Evolutionary conservation across 2,888 invertebrate genomes (phyloP).

Genomic region (Callosobruchus maculatus): DNA sequence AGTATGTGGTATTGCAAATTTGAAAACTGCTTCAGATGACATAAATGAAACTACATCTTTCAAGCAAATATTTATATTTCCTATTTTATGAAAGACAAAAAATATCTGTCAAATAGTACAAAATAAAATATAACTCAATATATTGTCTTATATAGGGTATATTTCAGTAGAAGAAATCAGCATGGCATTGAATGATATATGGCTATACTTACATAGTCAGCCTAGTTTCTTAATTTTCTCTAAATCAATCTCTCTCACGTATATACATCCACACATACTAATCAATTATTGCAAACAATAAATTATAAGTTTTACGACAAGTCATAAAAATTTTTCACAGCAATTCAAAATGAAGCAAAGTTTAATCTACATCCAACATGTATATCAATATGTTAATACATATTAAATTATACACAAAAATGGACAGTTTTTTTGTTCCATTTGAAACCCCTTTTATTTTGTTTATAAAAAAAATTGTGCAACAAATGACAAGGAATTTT

Average conservation of each 20-base stretch:
- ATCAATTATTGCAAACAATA: neutral
- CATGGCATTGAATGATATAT: neutral
- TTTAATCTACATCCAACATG: neutral
- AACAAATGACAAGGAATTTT: too few species aligned
- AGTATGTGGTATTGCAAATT: too few species aligned
- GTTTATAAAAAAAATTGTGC: too few species aligned
- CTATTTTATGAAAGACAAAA: neutral
- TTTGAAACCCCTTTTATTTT: too few species aligned
- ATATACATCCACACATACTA: neutral
- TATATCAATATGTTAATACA: neutral
- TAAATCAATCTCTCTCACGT: neutral
- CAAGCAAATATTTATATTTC: neutral
- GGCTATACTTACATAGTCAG: neutral
- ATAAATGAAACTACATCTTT: too few species aligned
- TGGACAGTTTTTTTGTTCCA: too few species aligned
- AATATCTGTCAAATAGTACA: neutral
- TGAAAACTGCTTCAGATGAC: too few species aligned
- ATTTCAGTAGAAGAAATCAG: neutral
- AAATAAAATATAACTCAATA: neutral
- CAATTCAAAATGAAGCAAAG: neutral
- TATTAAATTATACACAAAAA: too few species aligned
- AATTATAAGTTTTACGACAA: neutral
- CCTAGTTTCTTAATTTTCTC: neutral
- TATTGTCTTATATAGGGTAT: neutral
- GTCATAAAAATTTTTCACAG: neutral